Evolutionary conservation across 2,113 vertebrate species (phyloP), one percentile per base, ranked within the genome.

Genomic region (Eira barbara): DNA sequence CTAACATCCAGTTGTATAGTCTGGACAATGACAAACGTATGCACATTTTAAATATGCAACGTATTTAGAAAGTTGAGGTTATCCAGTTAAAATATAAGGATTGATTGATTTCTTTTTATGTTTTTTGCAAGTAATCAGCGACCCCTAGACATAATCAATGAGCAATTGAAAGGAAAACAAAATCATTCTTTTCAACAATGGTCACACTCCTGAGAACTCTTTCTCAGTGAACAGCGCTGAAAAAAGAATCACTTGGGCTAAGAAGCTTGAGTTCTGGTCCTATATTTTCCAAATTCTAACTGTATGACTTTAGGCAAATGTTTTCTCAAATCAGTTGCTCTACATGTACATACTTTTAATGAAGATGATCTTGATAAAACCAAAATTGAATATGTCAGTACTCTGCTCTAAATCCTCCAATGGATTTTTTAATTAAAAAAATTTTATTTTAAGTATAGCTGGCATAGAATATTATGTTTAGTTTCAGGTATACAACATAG

Each of bases 161-260:
- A 96, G 67, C 81, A 97, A 82, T 95, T 91, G 96, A 71, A 67
- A 94, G 65, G 79, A 45, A 91, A 96, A 96, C 36, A 71, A 95
- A 93, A 95, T 91, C 57, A 9, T 97, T 96, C 12, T 89, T 96
- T 94, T 93, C 45, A 81, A 78, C 18, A 31, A n/a, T 36, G 45
- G 79, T 81, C 78, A 89, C 0, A 85, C 29, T 71, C 39, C 7
- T 88, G 76, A 67, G 52, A 95, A 65, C 34, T 29, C 27, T 89
- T 52, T 93, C 63, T 85, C 49, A 4, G 39, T 67, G 34, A 93
- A n/a, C 45, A 63, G 8, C 52, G 4, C 55, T 69, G 36, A 18
- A 29, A 61, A 91, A 84, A 84, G 23, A 42, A 52, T 69, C 55
- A 25, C 23, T 49, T 18, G 92, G 23, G 9, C 14, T 80, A 25